Conservation (phyloP, 2,113 vertebrate genomes). For the Cnemophilus loriae region DNA sequence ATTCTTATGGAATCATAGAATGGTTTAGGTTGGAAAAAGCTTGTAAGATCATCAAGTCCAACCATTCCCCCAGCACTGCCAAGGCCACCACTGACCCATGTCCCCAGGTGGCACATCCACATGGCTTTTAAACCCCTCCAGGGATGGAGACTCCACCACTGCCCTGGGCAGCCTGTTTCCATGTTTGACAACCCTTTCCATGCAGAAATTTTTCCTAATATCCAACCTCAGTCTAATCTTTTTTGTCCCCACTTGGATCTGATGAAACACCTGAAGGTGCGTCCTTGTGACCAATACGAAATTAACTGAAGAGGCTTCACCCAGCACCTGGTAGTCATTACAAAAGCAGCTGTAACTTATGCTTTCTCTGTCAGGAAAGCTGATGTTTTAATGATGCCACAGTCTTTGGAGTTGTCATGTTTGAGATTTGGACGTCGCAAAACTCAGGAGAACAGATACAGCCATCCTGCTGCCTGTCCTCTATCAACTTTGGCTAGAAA, state of each 20-base stretch:
- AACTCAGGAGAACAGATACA: rapidly evolving
- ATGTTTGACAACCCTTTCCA: background rate
- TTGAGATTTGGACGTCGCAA: background rate
- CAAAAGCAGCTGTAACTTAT: background rate
- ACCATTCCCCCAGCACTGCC: background rate
- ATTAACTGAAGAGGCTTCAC: background rate
- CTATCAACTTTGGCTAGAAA: background rate
- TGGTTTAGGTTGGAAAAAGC: background rate
- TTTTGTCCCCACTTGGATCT: background rate
- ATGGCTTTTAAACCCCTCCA: background rate
- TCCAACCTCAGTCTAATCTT: background rate
- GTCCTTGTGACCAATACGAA: rapidly evolving
- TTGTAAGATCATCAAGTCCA: rapidly evolving
- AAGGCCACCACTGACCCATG: background rate
- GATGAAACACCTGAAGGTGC: background rate
- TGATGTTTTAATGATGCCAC: background rate
- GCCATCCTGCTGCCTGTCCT: background rate
- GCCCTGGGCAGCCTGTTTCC: background rate
- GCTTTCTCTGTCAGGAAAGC: background rate
- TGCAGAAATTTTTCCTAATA: background rate
- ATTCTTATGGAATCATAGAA: background rate
- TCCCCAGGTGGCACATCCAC: too few species aligned
- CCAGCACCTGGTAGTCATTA: background rate
- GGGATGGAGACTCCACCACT: background rate
- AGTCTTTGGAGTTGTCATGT: background rate